phyloP scores from a whole-genome alignment of 2,797 vertebrate genomes.

The Siniperca undulata region DNA sequence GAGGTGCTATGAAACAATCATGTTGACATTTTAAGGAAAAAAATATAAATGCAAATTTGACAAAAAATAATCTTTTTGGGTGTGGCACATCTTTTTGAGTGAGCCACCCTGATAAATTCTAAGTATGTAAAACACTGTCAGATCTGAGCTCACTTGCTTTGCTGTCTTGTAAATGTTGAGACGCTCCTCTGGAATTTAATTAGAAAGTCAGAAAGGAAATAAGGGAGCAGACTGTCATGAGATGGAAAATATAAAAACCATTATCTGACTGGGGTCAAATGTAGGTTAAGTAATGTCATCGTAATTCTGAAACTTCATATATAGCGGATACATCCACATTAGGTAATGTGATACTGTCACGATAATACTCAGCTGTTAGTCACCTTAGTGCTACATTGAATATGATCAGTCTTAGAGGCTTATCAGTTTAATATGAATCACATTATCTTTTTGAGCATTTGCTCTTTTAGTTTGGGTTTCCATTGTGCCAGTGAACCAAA shows the following conservation, averaged over 20 bases:
- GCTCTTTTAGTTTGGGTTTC: neutral
- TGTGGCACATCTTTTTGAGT: neutral
- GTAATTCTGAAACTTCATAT: slow-evolving; percentile 1
- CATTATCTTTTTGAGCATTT: slow-evolving; percentile 20
- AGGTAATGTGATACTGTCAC: slow-evolving; percentile 19
- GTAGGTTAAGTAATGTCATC: slow-evolving; percentile 16
- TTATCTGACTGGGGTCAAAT: slow-evolving; percentile 32
- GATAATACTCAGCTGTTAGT: slow-evolving; percentile 19
- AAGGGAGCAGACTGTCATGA: slow-evolving; percentile 7
- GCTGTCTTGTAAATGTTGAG: slow-evolving; percentile 29
- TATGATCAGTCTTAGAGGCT: slow-evolving; percentile 11
- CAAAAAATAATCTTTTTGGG: slow-evolving; percentile 9
- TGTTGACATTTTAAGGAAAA: neutral
- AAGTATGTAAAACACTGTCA: slow-evolving; percentile 24
- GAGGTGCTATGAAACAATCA: neutral
- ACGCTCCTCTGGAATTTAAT: slow-evolving; percentile 31
- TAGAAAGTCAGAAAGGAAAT: neutral
- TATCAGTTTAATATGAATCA: slow-evolving; percentile 31
- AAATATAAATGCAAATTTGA: neutral
- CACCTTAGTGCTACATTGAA: slow-evolving; percentile 5
- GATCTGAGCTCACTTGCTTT: slow-evolving; percentile 33
- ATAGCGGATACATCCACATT: slow-evolving; percentile 49
- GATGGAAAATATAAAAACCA: slow-evolving; percentile 18
- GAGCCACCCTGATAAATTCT: slow-evolving; percentile 25
- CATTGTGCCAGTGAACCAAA: neutral